A percentile compares a stretch with the other conserved stretches of the same genome.
Evolutionary conservation across 2,888 invertebrate species (phyloP).

Genomic region (Eueremaeus valkanovi): DNA sequence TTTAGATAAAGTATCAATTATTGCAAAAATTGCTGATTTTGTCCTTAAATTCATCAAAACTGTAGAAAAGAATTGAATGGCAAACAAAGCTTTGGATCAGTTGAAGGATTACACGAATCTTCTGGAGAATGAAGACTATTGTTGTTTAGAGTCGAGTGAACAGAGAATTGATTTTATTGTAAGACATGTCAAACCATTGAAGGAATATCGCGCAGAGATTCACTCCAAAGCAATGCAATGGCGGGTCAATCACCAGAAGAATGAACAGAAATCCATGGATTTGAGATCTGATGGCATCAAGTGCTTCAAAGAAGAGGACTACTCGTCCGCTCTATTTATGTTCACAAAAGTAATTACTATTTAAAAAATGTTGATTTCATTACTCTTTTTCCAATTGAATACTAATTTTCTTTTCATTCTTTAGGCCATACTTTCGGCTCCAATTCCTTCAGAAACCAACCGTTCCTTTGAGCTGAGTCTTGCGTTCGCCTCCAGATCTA

Average conservation of each 20-base stretch:
- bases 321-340: neutral
- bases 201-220: neutral
- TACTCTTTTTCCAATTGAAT: neutral
- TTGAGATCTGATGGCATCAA: neutral
- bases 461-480: neutral
- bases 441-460: neutral
- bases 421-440: conserved; percentile 5
- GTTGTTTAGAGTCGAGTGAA: neutral
- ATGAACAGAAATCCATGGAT: neutral
- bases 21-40: too few species aligned
- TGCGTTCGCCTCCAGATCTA: neutral
- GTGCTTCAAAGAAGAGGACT: neutral
- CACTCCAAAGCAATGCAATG: neutral
- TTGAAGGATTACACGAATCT: neutral
- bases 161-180: neutral
- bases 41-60: neutral
- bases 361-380: neutral
- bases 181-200: neutral
- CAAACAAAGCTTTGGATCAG: neutral
- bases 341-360: neutral
- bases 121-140: neutral
- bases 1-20: too few species aligned
- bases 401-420: neutral
- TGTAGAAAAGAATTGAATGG: neutral
- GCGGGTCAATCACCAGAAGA: neutral